Base-by-base conservation (phyloP, 2,888 invertebrate species). In the Patella pellucida region DNA sequence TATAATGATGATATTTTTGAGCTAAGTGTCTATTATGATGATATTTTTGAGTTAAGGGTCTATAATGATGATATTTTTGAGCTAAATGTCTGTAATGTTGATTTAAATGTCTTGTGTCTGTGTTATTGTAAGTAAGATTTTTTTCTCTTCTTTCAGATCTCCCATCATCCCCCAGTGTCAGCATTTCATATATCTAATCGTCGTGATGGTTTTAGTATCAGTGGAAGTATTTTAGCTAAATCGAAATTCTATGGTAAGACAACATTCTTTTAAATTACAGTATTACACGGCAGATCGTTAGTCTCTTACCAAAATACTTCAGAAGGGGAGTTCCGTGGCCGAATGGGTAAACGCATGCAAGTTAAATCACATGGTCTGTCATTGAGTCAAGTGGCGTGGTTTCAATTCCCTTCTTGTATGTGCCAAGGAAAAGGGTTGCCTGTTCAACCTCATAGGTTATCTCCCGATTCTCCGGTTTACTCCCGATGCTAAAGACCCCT, bases 161-260 rank as follows among this genome's bases (percentile, higher is more conserved):
- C 97, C 0, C 97, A 98, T 91, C 97, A 98, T 92, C 97, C 97
- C 7, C 97, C 97, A 0, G 94, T 97, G 68, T 96, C 97, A 3
- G 96, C 97, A 1, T 96, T 97, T 91, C 96, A 96, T 91, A 95
- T 97, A 50, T 96, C 97, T 11, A 98, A 98, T 90, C 94, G 97
- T 69, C 95, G 96, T 91, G 97, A 97, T 87, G 98, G 98, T 0
- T 98, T 95, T 91, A 95, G 95, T 81, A 95, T 98, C 85, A 95
- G 95, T 85, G 96, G 97, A 76, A 96, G 96, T 85, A 95, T 98
- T 85, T 93, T 97, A 82, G 97, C 97, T 31, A 95, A 96, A 88
- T 97, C 97, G 73, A 98, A 97, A 91, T 98, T 97, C 91, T 97
- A 97, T 89, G 97, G 97, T 94, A 87, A 89, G 92, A 78, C n/a